Percentiles rank a stretch among this genome's conserved stretches.
phyloP scores from a whole-genome alignment of 2,797 vertebrate genomes.

The Lutjanus campechanus region DNA sequence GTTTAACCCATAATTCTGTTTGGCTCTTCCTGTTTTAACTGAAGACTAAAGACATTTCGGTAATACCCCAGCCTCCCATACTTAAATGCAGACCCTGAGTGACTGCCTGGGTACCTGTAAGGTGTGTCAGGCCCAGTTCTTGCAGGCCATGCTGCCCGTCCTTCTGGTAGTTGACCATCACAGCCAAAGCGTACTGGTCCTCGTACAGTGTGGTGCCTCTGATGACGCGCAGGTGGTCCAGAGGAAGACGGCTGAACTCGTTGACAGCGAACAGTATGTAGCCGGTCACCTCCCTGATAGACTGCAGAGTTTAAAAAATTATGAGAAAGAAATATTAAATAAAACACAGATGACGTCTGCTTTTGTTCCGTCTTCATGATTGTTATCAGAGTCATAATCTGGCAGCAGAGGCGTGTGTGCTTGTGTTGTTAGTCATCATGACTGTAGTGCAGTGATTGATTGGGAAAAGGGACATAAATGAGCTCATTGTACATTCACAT shows the following conservation, averaged over 20 bases:
- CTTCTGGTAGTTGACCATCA: slow-evolving; percentile 96
- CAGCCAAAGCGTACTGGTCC: slow-evolving; percentile 89
- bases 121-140: slow-evolving; percentile 93
- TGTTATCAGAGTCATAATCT: slow-evolving; percentile 11
- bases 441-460: slow-evolving; percentile 30
- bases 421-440: slow-evolving; percentile 33
- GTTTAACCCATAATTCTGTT: no score
- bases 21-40: no score
- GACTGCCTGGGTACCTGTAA: slow-evolving; percentile 88
- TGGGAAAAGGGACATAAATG: slow-evolving; percentile 17
- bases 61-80: slow-evolving; percentile 36
- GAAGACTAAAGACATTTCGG: no score
- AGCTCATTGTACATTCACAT: slow-evolving; percentile 39
- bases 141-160: slow-evolving; percentile 93
- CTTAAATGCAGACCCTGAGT: slow-evolving; percentile 22
- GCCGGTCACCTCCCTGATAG: slow-evolving; percentile 97
- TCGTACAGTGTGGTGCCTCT: slow-evolving; percentile 95
- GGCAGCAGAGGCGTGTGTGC: slow-evolving; percentile 20
- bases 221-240: slow-evolving; percentile 95
- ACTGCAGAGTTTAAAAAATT: slow-evolving; percentile 81
- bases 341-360: not conserved
- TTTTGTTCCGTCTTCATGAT: not conserved
- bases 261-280: slow-evolving; percentile 95
- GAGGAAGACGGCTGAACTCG: slow-evolving; percentile 92
- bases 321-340: not conserved